Evolutionary conservation across 1,140 invertebrate species (phyloP).

Genomic region (Heliconius eleuchia): DNA sequence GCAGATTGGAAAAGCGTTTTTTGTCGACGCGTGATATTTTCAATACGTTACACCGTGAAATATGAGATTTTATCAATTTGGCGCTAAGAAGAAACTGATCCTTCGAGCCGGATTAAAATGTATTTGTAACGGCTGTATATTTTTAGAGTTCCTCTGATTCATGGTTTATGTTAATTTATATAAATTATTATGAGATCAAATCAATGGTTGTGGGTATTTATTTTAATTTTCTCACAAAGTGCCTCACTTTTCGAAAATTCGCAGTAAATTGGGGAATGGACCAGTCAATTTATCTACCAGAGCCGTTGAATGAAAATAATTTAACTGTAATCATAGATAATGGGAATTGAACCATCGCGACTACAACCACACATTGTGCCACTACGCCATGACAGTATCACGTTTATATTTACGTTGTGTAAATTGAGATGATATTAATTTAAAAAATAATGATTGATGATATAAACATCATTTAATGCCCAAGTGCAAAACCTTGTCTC

Average conservation of each 20-base stretch:
- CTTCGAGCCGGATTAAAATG: slow-evolving; percentile 3
- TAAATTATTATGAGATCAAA: neutral
- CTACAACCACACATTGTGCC: too few relatives aligned
- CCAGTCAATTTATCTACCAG: too few relatives aligned
- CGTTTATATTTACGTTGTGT: too few relatives aligned
- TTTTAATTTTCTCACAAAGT: too few relatives aligned
- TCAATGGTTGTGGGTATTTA: too few relatives aligned
- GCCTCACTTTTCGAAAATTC: too few relatives aligned
- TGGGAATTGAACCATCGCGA: too few relatives aligned
- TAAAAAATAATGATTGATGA: neutral
- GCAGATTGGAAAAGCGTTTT: slow-evolving; percentile 22
- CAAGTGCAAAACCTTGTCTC: slow-evolving; percentile 3
- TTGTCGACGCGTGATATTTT: slow-evolving; percentile 21
- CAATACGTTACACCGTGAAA: slow-evolving; percentile 19
- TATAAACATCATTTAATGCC: neutral
- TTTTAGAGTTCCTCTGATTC: neutral
- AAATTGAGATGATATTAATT: neutral
- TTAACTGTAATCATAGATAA: too few relatives aligned
- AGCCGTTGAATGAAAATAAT: too few relatives aligned
- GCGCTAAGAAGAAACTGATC: slow-evolving; percentile 6
- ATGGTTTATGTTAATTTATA: neutral
- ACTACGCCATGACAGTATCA: too few relatives aligned
- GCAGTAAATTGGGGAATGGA: too few relatives aligned
- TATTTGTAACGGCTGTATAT: slow-evolving; percentile 2
- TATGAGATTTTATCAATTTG: slow-evolving; percentile 25